A percentile compares a stretch with the other conserved stretches of the same genome.
Conservation (phyloP, 2,797 vertebrate species). For the Benthosema pterotum region DNA sequence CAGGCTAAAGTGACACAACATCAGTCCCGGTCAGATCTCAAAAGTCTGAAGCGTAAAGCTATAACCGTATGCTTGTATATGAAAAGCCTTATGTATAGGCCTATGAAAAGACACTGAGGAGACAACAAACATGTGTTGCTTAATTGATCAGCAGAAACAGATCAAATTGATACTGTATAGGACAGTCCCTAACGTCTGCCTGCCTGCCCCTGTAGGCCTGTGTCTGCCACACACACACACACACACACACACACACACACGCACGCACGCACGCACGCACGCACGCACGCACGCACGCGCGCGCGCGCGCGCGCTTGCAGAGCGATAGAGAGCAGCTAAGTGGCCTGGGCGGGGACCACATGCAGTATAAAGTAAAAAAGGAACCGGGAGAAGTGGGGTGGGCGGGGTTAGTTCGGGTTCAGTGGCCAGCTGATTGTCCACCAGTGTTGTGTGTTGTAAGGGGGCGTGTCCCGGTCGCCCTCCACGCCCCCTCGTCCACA, state of each 20-base stretch:
- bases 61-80: too few species aligned
- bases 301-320: background rate
- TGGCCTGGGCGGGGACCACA: constrained; percentile 63
- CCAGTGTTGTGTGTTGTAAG: constrained; percentile 42
- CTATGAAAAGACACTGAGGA: too few species aligned
- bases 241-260: constrained; percentile 7
- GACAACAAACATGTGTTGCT: too few species aligned
- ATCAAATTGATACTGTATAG: too few species aligned
- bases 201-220: constrained; percentile 14
- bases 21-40: too few species aligned
- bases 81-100: too few species aligned
- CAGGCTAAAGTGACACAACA: too few species aligned
- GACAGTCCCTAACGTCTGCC: constrained; percentile 52
- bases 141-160: too few species aligned
- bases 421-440: constrained; percentile 76
- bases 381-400: constrained; percentile 55
- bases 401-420: constrained; percentile 55
- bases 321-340: constrained; percentile 44
- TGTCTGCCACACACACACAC: constrained; percentile 12
- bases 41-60: too few species aligned
- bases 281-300: background rate
- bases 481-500: constrained; percentile 66
- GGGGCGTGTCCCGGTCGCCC: constrained; percentile 57
- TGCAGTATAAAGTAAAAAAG: constrained; percentile 43
- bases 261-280: constrained; percentile 5